Percentiles rank a stretch among this genome's conserved stretches.
Evolutionary conservation across 2,888 invertebrate species (phyloP).

Genomic region (Thelaira solivaga): DNA sequence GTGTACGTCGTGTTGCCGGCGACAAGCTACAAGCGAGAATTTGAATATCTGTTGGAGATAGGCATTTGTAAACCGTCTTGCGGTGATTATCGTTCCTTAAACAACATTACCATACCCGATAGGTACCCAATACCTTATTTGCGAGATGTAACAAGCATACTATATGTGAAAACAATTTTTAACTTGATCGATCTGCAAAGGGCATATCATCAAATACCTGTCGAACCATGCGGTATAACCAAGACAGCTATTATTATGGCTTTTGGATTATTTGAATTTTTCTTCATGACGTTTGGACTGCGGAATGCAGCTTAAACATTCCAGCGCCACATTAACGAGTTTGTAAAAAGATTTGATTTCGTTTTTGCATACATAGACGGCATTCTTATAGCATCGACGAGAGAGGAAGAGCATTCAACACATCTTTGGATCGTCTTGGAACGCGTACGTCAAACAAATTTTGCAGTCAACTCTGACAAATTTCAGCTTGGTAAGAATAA

Average conservation of each 20-base stretch:
- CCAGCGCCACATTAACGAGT: background rate
- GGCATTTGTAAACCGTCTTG: too few species aligned
- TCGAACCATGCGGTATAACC: background rate
- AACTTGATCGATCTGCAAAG: constrained; percentile 60
- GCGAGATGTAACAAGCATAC: constrained; percentile 2
- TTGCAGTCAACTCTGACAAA: background rate
- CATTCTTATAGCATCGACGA: background rate
- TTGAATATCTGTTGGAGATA: too few species aligned
- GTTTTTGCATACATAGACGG: constrained; percentile 24
- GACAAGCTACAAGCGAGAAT: too few species aligned
- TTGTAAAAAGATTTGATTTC: background rate
- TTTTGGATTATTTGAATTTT: constrained; percentile 9
- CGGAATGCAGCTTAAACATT: constrained; percentile 14
- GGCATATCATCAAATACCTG: background rate
- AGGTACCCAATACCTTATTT: too few species aligned
- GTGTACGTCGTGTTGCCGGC: too few species aligned
- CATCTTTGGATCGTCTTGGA: too few species aligned
- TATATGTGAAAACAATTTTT: constrained; percentile 15
- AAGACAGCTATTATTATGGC: constrained; percentile 8
- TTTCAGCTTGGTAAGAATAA: background rate
- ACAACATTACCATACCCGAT: constrained; percentile 3
- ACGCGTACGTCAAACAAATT: background rate
- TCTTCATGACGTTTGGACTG: constrained; percentile 7
- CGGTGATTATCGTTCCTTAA: constrained; percentile 28
- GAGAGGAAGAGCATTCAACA: constrained; percentile 55